Conservation (phyloP, 2,797 vertebrate species). For the Sparidentex hasta region DNA sequence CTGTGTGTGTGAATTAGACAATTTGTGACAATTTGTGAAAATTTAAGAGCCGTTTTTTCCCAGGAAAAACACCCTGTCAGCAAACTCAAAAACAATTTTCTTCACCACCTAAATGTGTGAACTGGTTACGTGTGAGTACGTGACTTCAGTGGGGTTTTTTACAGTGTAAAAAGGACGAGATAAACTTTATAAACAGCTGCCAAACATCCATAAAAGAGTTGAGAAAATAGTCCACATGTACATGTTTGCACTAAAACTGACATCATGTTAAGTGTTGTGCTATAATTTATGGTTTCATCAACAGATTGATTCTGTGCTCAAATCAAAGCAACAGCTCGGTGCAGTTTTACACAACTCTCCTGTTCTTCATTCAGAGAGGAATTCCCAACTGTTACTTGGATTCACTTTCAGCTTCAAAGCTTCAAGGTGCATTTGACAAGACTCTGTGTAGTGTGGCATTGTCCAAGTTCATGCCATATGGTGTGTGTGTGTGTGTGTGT, state of each 20-base stretch:
- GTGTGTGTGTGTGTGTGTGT: constrained; percentile 20
- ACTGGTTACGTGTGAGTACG: constrained; percentile 14
- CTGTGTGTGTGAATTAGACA: neutral
- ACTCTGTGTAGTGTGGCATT: constrained; percentile 41
- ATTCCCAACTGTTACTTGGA: neutral
- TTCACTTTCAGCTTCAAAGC: constrained; percentile 13
- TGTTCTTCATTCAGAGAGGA: constrained; percentile 11
- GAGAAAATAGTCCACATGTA: no score
- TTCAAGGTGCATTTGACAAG: constrained; percentile 13
- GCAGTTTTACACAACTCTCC: neutral
- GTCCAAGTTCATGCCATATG: constrained; percentile 75
- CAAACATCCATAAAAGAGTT: neutral
- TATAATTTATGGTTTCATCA: neutral
- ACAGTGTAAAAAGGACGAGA: neutral
- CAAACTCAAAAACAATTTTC: constrained; percentile 47
- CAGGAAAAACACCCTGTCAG: constrained; percentile 30
- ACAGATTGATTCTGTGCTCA: neutral
- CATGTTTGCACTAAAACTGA: neutral
- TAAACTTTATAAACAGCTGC: neutral
- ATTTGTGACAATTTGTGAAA: constrained; percentile 25
- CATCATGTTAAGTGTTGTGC: neutral
- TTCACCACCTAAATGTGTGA: constrained; percentile 20
- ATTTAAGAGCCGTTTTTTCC: constrained; percentile 59
- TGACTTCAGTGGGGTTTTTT: neutral
- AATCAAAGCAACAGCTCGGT: constrained; percentile 8